Conservation (phyloP, 2,797 vertebrate genomes). For the Peromyscus attwateri region DNA sequence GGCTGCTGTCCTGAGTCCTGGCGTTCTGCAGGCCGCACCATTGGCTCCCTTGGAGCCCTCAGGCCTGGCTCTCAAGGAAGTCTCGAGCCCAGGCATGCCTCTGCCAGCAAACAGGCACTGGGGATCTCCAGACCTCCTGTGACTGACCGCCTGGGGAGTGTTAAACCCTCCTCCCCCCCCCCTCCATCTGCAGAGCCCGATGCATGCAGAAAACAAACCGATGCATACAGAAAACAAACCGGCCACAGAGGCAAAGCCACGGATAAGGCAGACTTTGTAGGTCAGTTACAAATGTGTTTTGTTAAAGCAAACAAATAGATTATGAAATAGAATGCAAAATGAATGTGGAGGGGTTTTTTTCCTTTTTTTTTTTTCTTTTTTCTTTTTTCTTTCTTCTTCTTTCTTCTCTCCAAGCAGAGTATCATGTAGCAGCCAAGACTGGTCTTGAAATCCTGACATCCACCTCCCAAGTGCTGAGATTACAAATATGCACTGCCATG, state of each 20-base stretch:
- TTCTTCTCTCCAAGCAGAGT: not conserved
- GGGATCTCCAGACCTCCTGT: not conserved
- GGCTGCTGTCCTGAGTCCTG: fast-evolving
- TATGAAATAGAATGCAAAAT: not conserved
- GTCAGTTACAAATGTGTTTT: not conserved
- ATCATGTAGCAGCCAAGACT: not conserved
- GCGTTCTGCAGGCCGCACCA: fast-evolving
- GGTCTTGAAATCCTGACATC: not conserved
- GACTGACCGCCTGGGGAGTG: not conserved
- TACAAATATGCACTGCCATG: not conserved
- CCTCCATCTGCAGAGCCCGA: not conserved
- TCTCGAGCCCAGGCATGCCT: not conserved
- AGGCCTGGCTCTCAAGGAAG: not conserved
- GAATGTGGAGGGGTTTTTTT: not conserved
- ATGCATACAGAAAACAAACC: not conserved
- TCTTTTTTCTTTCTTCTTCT: not conserved
- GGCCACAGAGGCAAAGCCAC: not conserved
- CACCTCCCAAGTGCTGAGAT: not conserved
- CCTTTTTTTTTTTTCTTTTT: not conserved
- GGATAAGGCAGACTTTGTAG: not conserved
- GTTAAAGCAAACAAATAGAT: not conserved
- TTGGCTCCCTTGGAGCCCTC: not conserved
- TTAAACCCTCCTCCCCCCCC: not conserved
- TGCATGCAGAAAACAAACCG: no score
- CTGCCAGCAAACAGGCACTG: not conserved